A percentile compares a stretch with the other conserved stretches of the same genome.
These are phyloP conservation scores for Antheraea mylitta DNA, from an alignment of 1,140 invertebrate genomes.

Conservation along the genomic window DNA sequence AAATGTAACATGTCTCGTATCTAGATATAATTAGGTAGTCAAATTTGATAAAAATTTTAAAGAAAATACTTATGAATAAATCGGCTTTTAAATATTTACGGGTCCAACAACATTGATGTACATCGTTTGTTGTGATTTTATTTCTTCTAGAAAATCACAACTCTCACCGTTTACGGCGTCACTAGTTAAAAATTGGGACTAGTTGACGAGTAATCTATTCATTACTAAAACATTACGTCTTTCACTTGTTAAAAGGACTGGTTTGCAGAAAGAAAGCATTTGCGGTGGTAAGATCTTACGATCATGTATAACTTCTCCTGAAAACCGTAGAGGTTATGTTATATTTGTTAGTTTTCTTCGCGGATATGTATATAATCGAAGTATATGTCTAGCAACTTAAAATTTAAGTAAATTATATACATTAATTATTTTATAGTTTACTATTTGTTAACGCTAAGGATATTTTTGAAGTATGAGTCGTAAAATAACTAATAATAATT, in stretches of 20 bases:
- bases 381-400: neutral
- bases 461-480: neutral
- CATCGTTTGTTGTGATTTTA: slow-evolving; percentile 28
- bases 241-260: neutral
- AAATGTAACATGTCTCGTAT: slow-evolving; percentile 44
- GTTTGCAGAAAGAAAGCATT: neutral
- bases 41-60: slow-evolving; percentile 73
- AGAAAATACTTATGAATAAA: slow-evolving; percentile 74
- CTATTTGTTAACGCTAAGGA: neutral
- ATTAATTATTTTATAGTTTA: neutral
- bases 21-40: slow-evolving; percentile 70
- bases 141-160: slow-evolving; percentile 27
- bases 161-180: neutral
- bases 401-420: neutral
- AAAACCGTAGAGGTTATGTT: neutral
- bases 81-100: slow-evolving; percentile 71
- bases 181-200: neutral
- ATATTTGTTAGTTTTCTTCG: neutral
- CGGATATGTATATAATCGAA: neutral
- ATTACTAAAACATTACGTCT: neutral
- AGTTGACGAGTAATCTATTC: neutral
- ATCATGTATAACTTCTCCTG: neutral
- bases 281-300: neutral
- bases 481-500: neutral
- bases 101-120: slow-evolving; percentile 62